These are phyloP conservation scores for Cotesia vestalis DNA, from an alignment of 1,140 invertebrate genomes.

Conservation along the genomic window DNA sequence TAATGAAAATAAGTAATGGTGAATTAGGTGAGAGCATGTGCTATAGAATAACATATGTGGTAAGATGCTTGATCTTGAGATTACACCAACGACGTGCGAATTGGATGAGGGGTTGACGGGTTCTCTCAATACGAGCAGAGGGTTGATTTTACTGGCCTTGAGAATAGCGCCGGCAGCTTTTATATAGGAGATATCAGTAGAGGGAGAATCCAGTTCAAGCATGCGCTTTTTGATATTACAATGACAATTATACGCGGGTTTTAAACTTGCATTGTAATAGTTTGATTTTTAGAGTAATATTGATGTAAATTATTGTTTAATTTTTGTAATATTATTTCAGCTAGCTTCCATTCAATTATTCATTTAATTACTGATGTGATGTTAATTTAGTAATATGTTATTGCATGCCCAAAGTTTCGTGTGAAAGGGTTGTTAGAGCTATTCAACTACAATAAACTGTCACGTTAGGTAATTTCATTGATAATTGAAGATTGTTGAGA, in stretches of 20 bases:
- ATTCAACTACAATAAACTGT: not conserved
- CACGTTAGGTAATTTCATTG: conserved; percentile 43
- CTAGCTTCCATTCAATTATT: too few relatives aligned
- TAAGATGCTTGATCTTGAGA: conserved; percentile 16
- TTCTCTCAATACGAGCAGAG: not conserved
- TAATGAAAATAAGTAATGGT: too few relatives aligned
- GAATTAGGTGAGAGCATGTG: too few relatives aligned
- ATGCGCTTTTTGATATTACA: conserved; percentile 3
- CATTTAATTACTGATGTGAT: too few relatives aligned
- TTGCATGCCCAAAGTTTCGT: not conserved
- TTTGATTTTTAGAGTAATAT: too few relatives aligned
- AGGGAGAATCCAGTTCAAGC: not conserved
- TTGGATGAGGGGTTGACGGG: conserved; percentile 12
- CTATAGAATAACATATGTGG: not conserved
- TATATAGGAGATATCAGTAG: conserved; percentile 9
- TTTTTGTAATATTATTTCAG: too few relatives aligned
- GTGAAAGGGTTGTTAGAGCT: too few relatives aligned
- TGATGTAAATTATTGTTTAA: too few relatives aligned
- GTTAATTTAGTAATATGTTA: not conserved
- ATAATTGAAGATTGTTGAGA: conserved; percentile 36
- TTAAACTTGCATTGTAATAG: too few relatives aligned
- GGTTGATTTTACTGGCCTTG: conserved; percentile 30
- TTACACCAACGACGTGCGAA: conserved; percentile 29
- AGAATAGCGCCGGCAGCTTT: not conserved
- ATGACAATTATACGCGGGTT: not conserved